phyloP scores from a whole-genome alignment of 2,888 invertebrate species.

The Lepidochrysops patricia region DNA sequence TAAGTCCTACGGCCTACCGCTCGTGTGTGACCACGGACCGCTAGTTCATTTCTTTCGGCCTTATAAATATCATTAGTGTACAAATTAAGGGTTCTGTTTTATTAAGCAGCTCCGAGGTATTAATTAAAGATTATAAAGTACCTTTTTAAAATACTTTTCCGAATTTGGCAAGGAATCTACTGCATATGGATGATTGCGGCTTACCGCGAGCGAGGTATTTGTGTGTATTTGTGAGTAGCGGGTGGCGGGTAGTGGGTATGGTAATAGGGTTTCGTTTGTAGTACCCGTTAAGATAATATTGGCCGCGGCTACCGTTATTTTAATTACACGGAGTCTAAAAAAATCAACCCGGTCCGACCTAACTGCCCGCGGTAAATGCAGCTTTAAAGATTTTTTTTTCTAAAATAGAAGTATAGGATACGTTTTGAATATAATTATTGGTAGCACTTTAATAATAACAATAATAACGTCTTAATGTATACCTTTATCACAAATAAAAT shows the following conservation, averaged over 20 bases:
- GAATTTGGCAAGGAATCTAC: slow-evolving; percentile 4
- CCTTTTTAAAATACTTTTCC: slow-evolving; percentile 14
- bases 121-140: slow-evolving; percentile 15
- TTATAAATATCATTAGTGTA: neutral
- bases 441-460: too few species aligned
- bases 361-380: too few species aligned
- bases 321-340: too few species aligned
- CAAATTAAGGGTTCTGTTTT: neutral
- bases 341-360: too few species aligned
- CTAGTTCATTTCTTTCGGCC: slow-evolving; percentile 4
- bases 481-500: too few species aligned
- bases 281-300: neutral
- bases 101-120: slow-evolving; percentile 10
- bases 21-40: neutral
- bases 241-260: neutral
- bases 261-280: neutral
- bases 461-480: too few species aligned
- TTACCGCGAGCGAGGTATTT: neutral
- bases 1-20: neutral
- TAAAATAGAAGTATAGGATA: too few species aligned
- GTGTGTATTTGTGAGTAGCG: too few species aligned
- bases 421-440: too few species aligned
- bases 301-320: neutral
- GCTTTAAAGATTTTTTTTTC: too few species aligned
- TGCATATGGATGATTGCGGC: slow-evolving; percentile 7